Evolutionary conservation across 2,797 vertebrate genomes (phyloP), one percentile per base, ranked within the genome.

Genomic region (Sebastes itinus): DNA sequence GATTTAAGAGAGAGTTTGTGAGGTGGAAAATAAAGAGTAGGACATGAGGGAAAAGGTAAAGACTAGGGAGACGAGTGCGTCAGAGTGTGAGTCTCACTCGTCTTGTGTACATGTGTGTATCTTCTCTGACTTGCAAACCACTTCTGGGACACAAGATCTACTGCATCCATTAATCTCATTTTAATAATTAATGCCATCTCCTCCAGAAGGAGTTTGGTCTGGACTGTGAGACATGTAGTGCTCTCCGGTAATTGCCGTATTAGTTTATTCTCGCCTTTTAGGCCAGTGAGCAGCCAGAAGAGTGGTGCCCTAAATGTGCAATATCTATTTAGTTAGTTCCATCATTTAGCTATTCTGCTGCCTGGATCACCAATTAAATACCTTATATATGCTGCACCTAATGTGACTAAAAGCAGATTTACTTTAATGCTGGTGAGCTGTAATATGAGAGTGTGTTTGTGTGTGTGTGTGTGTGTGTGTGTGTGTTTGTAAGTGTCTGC

Each of bases 161-260:
- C 84, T 59, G 78, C 80, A 62, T 69, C 82, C 89, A 87, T 94
- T 92, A 76, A 86, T 92, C 89, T 86, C 8, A 27, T 85, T 86
- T 94, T 75, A 93, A 93, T 92, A 92, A 91, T 92, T 89, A 46
- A 94, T 90, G 87, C 63, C 55, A 30, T 86, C 73, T 65, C 62
- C 67, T 83, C 85, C 82, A 83, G 80, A 72, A 76, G 83, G 85
- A 81, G 62, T 73, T 72, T 56, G 22, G 81, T 54, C 62, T 49
- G 72, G 82, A 78, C 82, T 58, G 81, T 12, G 77, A 83, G 73
- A 83, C 87, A 38, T 85, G 90, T 69, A 82, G 54, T 62, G 77
- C 72, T 77, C 28, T 35, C 71, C 16, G 56, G 56, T 89, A 88
- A 88, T 85, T 77, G 71, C 54, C 61, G 18, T 52, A 77, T 87